These are phyloP conservation scores for Pollimyrus isidori DNA, from an alignment of 2,113 vertebrate species.

Conservation along the genomic window DNA sequence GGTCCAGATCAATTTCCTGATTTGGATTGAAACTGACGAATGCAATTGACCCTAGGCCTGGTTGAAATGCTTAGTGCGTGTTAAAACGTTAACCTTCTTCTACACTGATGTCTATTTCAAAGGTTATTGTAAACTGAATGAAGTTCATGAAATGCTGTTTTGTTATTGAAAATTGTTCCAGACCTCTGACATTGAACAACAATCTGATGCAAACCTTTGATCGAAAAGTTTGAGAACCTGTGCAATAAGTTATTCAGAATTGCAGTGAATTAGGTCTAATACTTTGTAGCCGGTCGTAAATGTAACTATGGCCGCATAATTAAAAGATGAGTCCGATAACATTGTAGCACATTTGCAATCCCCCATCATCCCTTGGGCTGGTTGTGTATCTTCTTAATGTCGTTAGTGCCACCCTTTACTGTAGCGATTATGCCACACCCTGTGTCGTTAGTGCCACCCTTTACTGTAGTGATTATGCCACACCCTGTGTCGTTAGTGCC, in stretches of 20 bases:
- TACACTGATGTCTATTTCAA: not conserved
- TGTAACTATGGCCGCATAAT: not conserved
- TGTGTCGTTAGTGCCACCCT: not conserved
- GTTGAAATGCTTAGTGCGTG: not conserved
- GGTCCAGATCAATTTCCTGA: too few species aligned
- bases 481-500: not conserved
- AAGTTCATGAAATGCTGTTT: not conserved
- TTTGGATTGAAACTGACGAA: too few species aligned
- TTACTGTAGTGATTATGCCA: not conserved
- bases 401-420: not conserved
- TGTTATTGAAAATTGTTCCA: not conserved
- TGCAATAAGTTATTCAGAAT: not conserved
- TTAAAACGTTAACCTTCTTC: not conserved
- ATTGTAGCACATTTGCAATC: not conserved
- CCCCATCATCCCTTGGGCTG: not conserved
- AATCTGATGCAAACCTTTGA: not conserved
- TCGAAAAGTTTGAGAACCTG: not conserved
- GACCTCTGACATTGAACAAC: not conserved
- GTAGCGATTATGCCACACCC: not conserved
- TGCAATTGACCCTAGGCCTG: too few species aligned
- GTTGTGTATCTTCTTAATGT: not conserved
- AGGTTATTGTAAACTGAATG: not conserved
- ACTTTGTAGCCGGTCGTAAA: not conserved
- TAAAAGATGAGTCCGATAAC: not conserved
- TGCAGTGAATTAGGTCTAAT: not conserved